phyloP scores from a whole-genome alignment of 2,113 vertebrate genomes.

The Malurus alboscapulatus region DNA sequence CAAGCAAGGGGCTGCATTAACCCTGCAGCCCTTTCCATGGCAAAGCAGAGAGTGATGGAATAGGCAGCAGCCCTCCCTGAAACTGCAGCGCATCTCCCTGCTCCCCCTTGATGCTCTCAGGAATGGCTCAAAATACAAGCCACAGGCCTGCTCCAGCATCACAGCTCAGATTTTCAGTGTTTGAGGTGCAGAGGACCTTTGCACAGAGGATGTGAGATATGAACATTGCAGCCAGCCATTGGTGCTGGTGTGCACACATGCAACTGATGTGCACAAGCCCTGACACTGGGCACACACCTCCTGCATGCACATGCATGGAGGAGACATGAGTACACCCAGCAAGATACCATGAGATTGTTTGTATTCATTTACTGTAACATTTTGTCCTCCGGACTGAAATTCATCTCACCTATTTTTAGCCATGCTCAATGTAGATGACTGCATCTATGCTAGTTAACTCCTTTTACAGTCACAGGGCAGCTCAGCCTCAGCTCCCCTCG shows the following conservation, averaged over 20 bases:
- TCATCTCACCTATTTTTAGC: slow-evolving; percentile 43
- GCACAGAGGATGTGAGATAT: background rate
- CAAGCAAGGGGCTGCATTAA: background rate
- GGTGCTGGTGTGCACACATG: background rate
- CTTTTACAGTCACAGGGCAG: background rate
- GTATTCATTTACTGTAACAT: background rate
- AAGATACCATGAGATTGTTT: background rate
- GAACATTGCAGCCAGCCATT: background rate
- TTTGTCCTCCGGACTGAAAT: background rate
- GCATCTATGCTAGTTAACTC: background rate
- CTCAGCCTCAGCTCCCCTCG: background rate
- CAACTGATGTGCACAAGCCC: background rate
- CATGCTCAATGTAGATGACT: background rate
- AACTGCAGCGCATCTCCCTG: background rate
- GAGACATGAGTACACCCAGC: fast-evolving
- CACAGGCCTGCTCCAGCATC: background rate
- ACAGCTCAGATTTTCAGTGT: background rate
- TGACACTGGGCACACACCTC: background rate
- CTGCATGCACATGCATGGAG: background rate
- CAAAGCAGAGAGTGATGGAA: fast-evolving
- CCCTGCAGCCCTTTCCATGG: background rate
- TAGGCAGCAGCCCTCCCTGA: background rate
- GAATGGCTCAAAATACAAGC: background rate
- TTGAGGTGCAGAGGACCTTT: background rate
- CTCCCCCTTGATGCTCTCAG: background rate